These are phyloP conservation scores for Drosophila melanosoma DNA, from an alignment of 2,888 invertebrate species.

Conservation along the genomic window DNA sequence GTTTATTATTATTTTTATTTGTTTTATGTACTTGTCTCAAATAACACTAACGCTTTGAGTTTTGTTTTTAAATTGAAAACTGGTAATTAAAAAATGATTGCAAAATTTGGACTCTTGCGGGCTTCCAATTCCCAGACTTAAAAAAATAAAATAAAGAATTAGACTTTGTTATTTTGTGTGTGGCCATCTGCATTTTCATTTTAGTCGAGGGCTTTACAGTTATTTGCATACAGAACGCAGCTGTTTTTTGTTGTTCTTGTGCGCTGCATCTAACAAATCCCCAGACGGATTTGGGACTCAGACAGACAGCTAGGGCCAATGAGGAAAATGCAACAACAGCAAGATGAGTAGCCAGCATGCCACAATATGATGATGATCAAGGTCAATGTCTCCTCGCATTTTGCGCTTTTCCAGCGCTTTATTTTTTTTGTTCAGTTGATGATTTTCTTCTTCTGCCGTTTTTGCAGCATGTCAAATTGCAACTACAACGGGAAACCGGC, in stretches of 20 bases:
- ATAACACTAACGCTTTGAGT: constrained; percentile 25
- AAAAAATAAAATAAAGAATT: background rate
- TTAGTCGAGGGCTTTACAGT: background rate
- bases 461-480: constrained; percentile 70
- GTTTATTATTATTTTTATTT: constrained; percentile 5
- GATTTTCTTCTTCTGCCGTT: constrained; percentile 62
- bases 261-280: constrained; percentile 29
- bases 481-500: constrained; percentile 48
- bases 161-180: background rate
- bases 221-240: constrained; percentile 34
- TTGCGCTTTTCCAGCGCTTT: constrained; percentile 55
- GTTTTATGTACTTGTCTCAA: constrained; percentile 18
- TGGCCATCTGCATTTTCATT: background rate
- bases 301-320: constrained; percentile 24
- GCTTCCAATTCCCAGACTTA: constrained; percentile 1
- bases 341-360: constrained; percentile 40
- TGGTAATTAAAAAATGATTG: constrained; percentile 3
- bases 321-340: constrained; percentile 48
- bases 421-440: constrained; percentile 50
- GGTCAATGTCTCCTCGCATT: constrained; percentile 76
- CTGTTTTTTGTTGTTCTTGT: constrained; percentile 19
- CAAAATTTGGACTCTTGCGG: background rate
- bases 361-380: constrained; percentile 70
- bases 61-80: constrained; percentile 35
- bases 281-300: constrained; percentile 17